Evolutionary conservation across 2,888 invertebrate species (phyloP).

Genomic region (Cantharis nigra): DNA sequence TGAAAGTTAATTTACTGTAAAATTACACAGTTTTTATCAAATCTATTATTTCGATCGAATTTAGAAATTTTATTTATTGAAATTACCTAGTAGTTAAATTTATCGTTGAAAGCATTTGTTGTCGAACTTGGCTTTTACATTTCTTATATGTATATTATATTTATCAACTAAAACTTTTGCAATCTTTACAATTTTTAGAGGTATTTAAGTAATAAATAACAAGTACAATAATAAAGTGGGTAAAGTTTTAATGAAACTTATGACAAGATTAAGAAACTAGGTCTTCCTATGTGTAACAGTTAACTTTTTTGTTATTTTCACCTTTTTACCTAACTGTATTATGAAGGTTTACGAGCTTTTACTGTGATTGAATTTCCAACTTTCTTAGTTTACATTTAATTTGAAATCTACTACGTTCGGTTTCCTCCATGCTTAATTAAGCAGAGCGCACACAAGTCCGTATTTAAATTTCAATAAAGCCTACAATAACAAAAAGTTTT

Average conservation of each 20-base stretch:
- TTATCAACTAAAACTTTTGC: not conserved
- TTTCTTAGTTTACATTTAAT: constrained; percentile 1
- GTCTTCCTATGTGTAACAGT: not conserved
- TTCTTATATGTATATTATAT: not conserved
- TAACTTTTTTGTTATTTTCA: not conserved
- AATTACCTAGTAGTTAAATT: no score
- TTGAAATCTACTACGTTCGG: not conserved
- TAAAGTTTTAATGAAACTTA: not conserved
- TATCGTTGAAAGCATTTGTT: no score
- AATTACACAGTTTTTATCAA: not conserved
- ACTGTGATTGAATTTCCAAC: constrained; percentile 1
- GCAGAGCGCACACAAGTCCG: not conserved
- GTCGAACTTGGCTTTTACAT: not conserved
- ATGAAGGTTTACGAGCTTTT: not conserved
- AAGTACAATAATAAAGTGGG: not conserved
- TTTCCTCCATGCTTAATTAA: not conserved
- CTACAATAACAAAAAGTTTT: not conserved
- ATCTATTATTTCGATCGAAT: not conserved
- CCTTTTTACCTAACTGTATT: not conserved
- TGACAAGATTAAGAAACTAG: not conserved
- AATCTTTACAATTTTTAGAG: not conserved
- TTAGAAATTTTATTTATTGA: not conserved
- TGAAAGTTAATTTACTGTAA: no score
- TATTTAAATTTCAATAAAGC: not conserved
- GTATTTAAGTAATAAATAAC: not conserved